These are phyloP conservation scores for Drosophila nr. perissopoda DNA, from an alignment of 2,888 invertebrate species.

Conservation along the genomic window DNA sequence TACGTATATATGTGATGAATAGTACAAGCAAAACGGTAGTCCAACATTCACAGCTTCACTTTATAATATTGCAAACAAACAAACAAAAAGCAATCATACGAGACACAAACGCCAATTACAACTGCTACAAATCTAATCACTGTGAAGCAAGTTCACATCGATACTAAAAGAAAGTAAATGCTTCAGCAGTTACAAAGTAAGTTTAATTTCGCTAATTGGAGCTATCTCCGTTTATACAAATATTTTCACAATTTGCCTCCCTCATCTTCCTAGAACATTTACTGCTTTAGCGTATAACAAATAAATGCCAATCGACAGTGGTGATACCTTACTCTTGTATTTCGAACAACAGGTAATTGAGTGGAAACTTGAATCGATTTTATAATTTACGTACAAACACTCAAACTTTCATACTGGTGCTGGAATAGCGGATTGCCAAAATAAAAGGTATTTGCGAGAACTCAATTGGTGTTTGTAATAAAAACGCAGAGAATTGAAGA, in stretches of 20 bases:
- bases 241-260: slow-evolving; percentile 8
- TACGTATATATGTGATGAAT: slow-evolving; percentile 63
- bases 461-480: slow-evolving; percentile 29
- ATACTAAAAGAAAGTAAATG: background rate
- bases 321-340: slow-evolving; percentile 29
- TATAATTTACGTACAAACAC: slow-evolving; percentile 72
- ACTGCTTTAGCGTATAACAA: slow-evolving; percentile 3
- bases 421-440: slow-evolving; percentile 7
- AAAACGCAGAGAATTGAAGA: slow-evolving; percentile 13
- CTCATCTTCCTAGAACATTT: background rate
- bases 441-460: slow-evolving; percentile 24
- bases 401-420: slow-evolving; percentile 1
- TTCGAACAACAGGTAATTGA: slow-evolving; percentile 82
- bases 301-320: slow-evolving; percentile 23
- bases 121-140: background rate
- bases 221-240: slow-evolving; percentile 18
- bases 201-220: slow-evolving; percentile 7
- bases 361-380: slow-evolving; percentile 84
- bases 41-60: background rate
- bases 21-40: slow-evolving; percentile 14
- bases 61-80: background rate
- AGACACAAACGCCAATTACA: background rate
- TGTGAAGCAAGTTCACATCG: background rate
- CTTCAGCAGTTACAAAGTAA: slow-evolving; percentile 10
- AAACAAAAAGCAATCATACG: background rate